A percentile compares a stretch with the other conserved stretches of the same genome.
Evolutionary conservation across 2,888 invertebrate genomes (phyloP).

Genomic region (Mystacides longicornis): DNA sequence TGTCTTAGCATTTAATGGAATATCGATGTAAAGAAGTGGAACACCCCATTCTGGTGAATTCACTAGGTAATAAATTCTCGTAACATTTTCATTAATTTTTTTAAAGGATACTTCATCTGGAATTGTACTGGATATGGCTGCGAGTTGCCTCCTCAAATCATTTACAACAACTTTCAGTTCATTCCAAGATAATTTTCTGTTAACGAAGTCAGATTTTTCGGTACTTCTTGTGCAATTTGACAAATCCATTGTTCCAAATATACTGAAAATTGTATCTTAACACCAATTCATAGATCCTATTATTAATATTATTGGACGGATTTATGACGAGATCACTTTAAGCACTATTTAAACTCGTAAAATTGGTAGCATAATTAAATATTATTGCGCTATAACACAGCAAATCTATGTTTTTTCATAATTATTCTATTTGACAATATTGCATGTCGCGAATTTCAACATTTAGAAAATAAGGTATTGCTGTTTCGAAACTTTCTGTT

Average conservation of each 20-base stretch:
- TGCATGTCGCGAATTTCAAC: no score
- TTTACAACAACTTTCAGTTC: constrained; percentile 74
- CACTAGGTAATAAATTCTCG: constrained; percentile 83
- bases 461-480: no score
- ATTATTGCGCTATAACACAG: not conserved
- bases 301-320: not conserved
- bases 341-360: not conserved
- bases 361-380: not conserved
- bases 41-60: constrained; percentile 87
- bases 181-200: constrained; percentile 61
- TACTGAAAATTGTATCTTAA: not conserved
- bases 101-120: constrained; percentile 78
- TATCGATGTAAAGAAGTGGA: constrained; percentile 78
- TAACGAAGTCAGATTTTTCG: not conserved
- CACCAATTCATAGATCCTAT: not conserved
- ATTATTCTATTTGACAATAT: no score
- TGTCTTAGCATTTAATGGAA: constrained; percentile 48
- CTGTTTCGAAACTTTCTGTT: no score
- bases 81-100: constrained; percentile 68
- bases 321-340: not conserved
- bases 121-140: constrained; percentile 71
- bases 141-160: constrained; percentile 70
- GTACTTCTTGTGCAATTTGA: not conserved
- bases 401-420: not conserved
- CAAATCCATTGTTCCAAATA: not conserved